These are phyloP conservation scores for Sternotherus odoratus DNA, from an alignment of 2,797 vertebrate genomes.

Conservation along the genomic window DNA sequence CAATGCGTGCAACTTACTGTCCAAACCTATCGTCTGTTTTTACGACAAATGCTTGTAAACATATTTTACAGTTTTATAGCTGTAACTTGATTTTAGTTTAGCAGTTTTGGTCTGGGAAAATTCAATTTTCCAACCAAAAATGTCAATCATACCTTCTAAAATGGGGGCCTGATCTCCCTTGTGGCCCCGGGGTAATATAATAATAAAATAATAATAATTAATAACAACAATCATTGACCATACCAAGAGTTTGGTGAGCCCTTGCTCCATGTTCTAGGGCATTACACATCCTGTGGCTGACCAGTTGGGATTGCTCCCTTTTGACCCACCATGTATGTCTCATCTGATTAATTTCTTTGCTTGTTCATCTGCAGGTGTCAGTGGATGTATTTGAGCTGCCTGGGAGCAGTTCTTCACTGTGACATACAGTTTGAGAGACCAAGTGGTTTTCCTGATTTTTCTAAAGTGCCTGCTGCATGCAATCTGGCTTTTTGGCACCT, in stretches of 20 bases:
- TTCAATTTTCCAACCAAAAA: too few relatives aligned
- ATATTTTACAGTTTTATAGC: fast-evolving
- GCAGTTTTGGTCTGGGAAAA: too few relatives aligned
- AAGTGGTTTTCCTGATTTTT: slow-evolving; percentile 57
- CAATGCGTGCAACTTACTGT: background rate
- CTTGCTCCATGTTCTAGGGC: slow-evolving; percentile 7
- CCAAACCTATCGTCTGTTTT: background rate
- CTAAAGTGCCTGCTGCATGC: slow-evolving; percentile 43
- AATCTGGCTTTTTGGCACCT: slow-evolving; percentile 59
- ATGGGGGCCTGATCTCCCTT: background rate
- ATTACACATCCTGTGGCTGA: background rate
- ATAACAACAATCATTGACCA: background rate
- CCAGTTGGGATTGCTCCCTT: slow-evolving; percentile 13
- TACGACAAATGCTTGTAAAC: background rate
- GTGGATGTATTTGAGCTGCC: slow-evolving; percentile 4
- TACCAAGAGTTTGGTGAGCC: background rate
- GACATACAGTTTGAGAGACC: slow-evolving; percentile 53
- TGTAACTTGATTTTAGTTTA: too few relatives aligned
- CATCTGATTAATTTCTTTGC: background rate
- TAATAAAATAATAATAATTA: background rate
- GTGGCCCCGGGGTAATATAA: background rate
- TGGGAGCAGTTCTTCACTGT: slow-evolving; percentile 38
- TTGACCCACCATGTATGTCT: background rate
- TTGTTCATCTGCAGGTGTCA: slow-evolving; percentile 35
- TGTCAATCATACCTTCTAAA: background rate